Base-by-base conservation (phyloP, 2,888 invertebrate genomes). In the Cephus pygmeus region DNA sequence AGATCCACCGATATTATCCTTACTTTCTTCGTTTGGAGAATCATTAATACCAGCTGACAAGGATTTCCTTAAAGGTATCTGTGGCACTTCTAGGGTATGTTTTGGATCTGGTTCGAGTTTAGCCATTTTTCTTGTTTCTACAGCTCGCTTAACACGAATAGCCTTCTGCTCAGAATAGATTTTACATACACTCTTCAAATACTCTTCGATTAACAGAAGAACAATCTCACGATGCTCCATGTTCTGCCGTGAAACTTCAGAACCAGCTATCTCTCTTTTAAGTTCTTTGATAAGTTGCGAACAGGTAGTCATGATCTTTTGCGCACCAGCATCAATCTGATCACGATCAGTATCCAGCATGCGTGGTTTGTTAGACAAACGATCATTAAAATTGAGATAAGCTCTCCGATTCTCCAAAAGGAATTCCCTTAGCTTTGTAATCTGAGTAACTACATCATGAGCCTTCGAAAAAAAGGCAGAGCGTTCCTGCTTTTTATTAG, bases 131-230 rank as follows among this genome's bases (percentile, higher is more conserved):
- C 97, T 95, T 76, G 96, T 94, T 88, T 98, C 98, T 56, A 98
- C 92, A 1, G 96, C 96, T 86, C 97, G 93, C 90, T 98, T 97
- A 0, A 98, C 96, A 80, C 98, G 92, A 79, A 98, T 94, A 1
- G 97, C 97, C 91, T 96, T 97, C 83, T 98, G 95, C 91, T 98
- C 97, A 77, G 96, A 95, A 90, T 97, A 98, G 79, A 97, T 95
- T 89, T 96, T 96, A 84, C 97, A 97, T 0, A 98, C 97, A 80
- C 94, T 94, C 92, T 97, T 97, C 81, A 98, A 92, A 90, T 98
- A 98, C 76, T 93, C 93, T 80, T 96, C 96, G 81, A 98, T 93
- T 6, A 97, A 92, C 77, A 95, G 94, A 69, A 97, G 91, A 3
- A 98, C 96, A 74, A 94, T 94, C 81, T 95, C 94, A 87, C 96